Base-by-base conservation (phyloP, 2,797 vertebrate genomes). In the Syngnathus rostellatus region DNA sequence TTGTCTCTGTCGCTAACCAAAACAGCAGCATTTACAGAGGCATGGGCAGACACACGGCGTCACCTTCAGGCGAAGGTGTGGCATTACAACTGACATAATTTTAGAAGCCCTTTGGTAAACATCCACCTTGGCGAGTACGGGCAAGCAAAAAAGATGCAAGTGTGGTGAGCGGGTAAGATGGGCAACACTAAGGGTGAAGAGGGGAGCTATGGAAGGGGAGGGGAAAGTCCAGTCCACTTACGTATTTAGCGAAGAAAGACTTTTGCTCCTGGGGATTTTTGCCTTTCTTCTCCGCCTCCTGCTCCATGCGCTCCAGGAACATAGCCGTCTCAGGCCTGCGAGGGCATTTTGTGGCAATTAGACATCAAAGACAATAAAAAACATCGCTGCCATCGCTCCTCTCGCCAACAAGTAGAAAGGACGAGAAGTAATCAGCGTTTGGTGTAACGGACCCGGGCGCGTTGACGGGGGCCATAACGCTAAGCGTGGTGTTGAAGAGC, bases 231-330 rank as follows among this genome's bases (percentile, higher is more conserved):
- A 19, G 31, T 14, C 31, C 64, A 92, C 94, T 93, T 85, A 96
- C 94, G 8, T 96, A 96, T 97, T 94, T 96, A 61, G 95, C 95
- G 37, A 97, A 95, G 81, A 97, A 97, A 25, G 94, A 95, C 71
- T 96, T 96, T 89, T 97, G 95, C 78, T 97, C 95, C 81, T 97
- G 95, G 0, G 95, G 93, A 79, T 94, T 95, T 83, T 94, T 95
- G 43, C 92, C 92, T 82, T 95, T 95, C 83, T 95, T 95, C 21
- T 94, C 94, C 45, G 91, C 85, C 81, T 98, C 94, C 85, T 88
- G 89, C 62, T 98, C 94, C 86, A 98, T 76, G 38, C 91, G 90
- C 70, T 94, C 91, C 0, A 97, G 92, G 79, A 92, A 98, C 37
- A 92, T 88, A 0, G 94, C 92, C 0, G 95, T 97, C 81, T 94